A percentile compares a stretch with the other conserved stretches of the same genome.
phyloP scores from a whole-genome alignment of 2,888 invertebrate species.

The Dolichopus griseipennis region DNA sequence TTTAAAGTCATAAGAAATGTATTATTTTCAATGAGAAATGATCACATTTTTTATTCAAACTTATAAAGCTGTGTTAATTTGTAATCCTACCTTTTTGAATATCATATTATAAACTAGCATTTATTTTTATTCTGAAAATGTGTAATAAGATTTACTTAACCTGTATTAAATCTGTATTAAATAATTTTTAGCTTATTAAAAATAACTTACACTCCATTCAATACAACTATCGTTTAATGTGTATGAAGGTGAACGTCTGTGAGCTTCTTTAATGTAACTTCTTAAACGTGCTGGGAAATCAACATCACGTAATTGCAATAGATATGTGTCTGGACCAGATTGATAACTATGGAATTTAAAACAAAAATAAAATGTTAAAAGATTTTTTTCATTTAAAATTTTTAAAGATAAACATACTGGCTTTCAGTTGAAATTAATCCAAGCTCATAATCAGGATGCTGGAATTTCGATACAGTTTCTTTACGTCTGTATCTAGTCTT shows the following conservation, averaged over 20 bases:
- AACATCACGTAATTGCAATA: constrained; percentile 86
- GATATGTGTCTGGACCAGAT: constrained; percentile 92
- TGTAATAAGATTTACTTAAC: too few species aligned
- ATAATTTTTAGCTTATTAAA: neutral
- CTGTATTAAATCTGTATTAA: too few species aligned
- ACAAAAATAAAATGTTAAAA: too few species aligned
- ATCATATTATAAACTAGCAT: too few species aligned
- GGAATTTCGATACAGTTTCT: constrained; percentile 62
- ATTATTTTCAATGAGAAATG: too few species aligned
- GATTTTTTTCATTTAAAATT: constrained; percentile 5
- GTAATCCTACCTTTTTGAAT: too few species aligned
- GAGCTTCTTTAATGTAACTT: constrained; percentile 91
- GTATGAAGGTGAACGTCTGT: constrained; percentile 63
- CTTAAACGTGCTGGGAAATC: constrained; percentile 89
- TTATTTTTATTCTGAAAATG: too few species aligned
- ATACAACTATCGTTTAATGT: constrained; percentile 61
- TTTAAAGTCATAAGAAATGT: too few species aligned
- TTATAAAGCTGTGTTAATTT: too few species aligned
- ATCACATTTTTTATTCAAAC: too few species aligned
- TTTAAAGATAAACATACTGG: constrained; percentile 55
- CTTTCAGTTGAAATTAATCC: constrained; percentile 73
- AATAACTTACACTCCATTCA: constrained; percentile 62
- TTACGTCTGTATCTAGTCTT: constrained; percentile 54
- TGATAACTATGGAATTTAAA: constrained; percentile 63
- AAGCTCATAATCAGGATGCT: constrained; percentile 77